phyloP scores from a whole-genome alignment of 2,113 vertebrate genomes.

The Hydrochoerus hydrochaeris region DNA sequence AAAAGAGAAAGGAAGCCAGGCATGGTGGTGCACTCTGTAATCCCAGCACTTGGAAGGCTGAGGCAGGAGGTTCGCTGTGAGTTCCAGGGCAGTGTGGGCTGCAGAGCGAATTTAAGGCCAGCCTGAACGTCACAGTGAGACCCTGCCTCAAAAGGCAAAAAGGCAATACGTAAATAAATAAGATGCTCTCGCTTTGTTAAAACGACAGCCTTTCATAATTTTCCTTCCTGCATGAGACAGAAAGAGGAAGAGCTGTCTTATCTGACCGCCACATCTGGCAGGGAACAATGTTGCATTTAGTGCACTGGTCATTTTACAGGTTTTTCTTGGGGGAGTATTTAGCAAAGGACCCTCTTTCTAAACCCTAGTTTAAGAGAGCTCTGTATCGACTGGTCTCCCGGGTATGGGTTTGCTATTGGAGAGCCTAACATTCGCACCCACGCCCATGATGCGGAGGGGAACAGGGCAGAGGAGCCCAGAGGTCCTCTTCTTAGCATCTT shows the following conservation, averaged over 20 bases:
- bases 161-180: not conserved
- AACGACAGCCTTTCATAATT: not conserved
- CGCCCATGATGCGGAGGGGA: fast-evolving
- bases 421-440: fast-evolving
- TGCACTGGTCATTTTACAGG: fast-evolving
- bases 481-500: not conserved
- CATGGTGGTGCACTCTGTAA: not conserved
- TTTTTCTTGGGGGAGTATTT: not conserved
- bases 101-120: not conserved
- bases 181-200: constrained; percentile 19
- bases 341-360: not conserved
- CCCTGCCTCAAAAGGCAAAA: not conserved
- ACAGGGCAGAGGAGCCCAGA: fast-evolving
- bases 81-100: not conserved
- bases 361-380: not conserved
- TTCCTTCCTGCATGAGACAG: not conserved
- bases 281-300: not conserved
- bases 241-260: not conserved
- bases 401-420: not conserved
- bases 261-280: fast-evolving
- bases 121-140: not conserved
- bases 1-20: not conserved
- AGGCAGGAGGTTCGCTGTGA: not conserved
- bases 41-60: not conserved
- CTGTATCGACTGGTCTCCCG: not conserved